Conservation (phyloP, 2,113 vertebrate genomes). For the Ellobius talpinus region DNA sequence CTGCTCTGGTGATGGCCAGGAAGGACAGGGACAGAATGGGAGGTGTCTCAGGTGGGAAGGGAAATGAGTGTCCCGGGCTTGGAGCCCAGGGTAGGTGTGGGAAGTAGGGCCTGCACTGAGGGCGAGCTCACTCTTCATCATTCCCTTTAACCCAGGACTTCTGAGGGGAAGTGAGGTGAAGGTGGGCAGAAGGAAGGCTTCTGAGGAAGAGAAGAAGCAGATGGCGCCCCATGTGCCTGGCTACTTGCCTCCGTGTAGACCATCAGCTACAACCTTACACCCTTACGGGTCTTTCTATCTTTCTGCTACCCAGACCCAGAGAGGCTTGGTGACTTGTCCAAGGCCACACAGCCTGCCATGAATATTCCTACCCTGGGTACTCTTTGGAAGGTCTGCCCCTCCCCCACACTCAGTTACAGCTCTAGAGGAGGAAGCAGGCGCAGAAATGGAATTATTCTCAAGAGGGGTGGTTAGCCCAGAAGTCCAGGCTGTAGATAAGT, state of each 20-base stretch:
- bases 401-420: neutral
- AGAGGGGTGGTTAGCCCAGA: neutral
- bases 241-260: neutral
- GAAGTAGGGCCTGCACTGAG: neutral
- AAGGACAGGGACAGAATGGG: neutral
- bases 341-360: no score
- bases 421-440: neutral
- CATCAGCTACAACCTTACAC: no score
- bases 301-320: neutral
- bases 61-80: no score
- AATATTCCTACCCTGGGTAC: neutral
- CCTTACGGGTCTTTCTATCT: neutral
- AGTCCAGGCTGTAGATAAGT: neutral
- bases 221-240: accelerated
- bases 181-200: neutral
- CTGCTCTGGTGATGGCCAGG: neutral
- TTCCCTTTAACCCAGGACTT: accelerated
- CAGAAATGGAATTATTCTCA: neutral
- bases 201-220: no score
- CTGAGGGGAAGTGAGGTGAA: neutral
- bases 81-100: neutral
- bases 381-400: no score
- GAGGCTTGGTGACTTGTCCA: neutral
- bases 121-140: accelerated
- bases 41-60: neutral